Base-by-base conservation (phyloP, 2,113 vertebrate species). In the Phainopepla nitens region DNA sequence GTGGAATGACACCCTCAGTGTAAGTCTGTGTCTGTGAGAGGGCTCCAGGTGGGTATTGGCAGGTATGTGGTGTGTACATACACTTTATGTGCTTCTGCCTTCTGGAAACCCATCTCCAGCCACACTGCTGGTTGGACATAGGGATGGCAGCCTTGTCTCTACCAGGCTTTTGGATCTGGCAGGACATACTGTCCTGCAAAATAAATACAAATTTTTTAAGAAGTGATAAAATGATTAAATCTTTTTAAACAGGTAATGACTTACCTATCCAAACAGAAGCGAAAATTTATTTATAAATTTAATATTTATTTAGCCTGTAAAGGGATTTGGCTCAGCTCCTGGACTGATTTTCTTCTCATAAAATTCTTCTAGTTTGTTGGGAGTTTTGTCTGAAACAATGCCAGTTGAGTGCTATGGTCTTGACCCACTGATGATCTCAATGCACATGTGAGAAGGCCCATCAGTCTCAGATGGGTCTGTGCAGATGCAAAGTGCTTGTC, bases 41-140 rank as follows among this genome's bases (percentile, higher is more conserved):
- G 8, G 20, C 36, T 27, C 28, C 5, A 6, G 12, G 10, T 27
- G 25, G 5, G 6, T 36, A 28, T 2, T 35, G 16, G n/a, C 53
- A 31, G 2, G 2, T 24, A 28, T 0, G 3, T 12, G 35, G 41
- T 12, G 16, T 12, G 10, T 27, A 18, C 0, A 0, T 7, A 31
- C 11, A 18, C 12, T 20, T 22, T 13, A 5, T 27, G 33, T 45
- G 33, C 1, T 2, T 42, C 45, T 66, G 47, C 68, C 57, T 54
- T 36, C 53, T 39, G 29, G 13, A 39, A 88, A 68, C 1, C 1
- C 3, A 10, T 11, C 23, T 60, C 10, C 54, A 69, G 29, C 25
- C 21, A 50, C 2, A 0, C 36, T 57, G 29, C 18, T 57, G 27
- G 50, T 1, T 79, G 47, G 42, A 57, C 9, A 13, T 1, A 2